Evolutionary conservation across 2,113 vertebrate species (phyloP).

Genomic region (Pipa parva): DNA sequence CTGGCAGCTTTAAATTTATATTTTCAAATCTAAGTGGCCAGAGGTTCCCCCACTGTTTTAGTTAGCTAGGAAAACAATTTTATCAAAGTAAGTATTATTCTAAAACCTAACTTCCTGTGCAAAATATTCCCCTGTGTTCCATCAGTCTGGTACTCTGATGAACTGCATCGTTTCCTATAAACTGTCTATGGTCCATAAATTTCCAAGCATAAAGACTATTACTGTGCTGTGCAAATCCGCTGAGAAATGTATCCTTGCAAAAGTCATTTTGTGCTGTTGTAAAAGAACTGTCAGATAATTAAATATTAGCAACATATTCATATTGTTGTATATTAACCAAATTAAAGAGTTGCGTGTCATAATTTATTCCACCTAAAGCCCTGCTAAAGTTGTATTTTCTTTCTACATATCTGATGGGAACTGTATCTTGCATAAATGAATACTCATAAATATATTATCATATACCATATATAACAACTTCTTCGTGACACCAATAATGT

Average conservation of each 20-base stretch:
- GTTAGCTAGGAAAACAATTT: conserved; percentile 86
- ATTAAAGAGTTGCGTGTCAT: neutral
- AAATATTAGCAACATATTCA: conserved; percentile 34
- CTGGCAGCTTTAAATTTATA: conserved; percentile 78
- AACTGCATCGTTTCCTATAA: conserved; percentile 91
- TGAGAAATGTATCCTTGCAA: conserved; percentile 66
- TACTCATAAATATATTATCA: no score
- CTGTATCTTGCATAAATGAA: no score
- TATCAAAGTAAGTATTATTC: conserved; percentile 88
- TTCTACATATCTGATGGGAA: no score
- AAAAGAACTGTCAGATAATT: conserved; percentile 57
- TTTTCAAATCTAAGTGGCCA: conserved; percentile 81
- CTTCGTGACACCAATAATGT: no score
- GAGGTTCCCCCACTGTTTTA: conserved; percentile 85
- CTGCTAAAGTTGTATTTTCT: no score
- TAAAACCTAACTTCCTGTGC: conserved; percentile 84
- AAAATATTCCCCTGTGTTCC: conserved; percentile 79
- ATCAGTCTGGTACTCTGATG: conserved; percentile 80
- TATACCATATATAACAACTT: no score
- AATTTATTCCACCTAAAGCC: no score
- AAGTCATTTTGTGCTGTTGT: conserved; percentile 56
- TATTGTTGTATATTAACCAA: neutral
- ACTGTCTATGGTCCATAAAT: conserved; percentile 96
- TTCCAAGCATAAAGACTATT: conserved; percentile 79
- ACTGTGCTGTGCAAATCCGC: conserved; percentile 72